Base-by-base conservation (phyloP, 1,140 invertebrate genomes). In the Ips nitidus region DNA sequence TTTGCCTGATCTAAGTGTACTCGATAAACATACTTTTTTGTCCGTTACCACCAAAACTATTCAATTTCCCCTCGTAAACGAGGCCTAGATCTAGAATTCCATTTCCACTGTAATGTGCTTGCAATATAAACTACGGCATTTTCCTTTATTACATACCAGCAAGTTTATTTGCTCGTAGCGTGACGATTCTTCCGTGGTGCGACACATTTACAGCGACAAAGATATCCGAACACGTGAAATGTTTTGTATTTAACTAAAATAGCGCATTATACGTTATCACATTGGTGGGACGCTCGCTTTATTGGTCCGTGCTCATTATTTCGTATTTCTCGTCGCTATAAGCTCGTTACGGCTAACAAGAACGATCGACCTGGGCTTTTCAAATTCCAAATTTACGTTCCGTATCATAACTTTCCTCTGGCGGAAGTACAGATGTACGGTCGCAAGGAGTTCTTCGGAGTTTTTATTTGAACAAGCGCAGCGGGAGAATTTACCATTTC, bases 401-500 rank as follows among this genome's bases (percentile, higher is more conserved):
- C 57, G 42, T 59, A 59, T 59, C 59, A 47, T 61, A 61, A 61
- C 41, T 61, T 61, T 47, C 37, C 42, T 7, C 2, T 5, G 37
- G 4, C 59, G 41, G 43, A 61, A 61, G 59, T 61, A 61, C 59
- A 43, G 59, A 61, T 41, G 59, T 61, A 61, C 22, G 59, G n/a
- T 37, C 59, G 41, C 36, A 61, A 61, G 41, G 47, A 6, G 59
- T 45, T 61, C 59, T 61, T 61, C 43, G n/a, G 6, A 39, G 59
- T 61, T 61, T 61, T 61, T 61, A 61, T 61, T 61, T 61, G 59
- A 61, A 45, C 59, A 22, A 22, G 22, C 22, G 22, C 22, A 36
- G 59, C 41, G 41, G n/a, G 42, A 61, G 47, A 61, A 61, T 61
- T 61, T 61, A 61, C 59, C 59, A 61, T 61, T 61, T 61, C 59